Conservation (phyloP, 2,888 invertebrate species). For the Opisthograptis luteolata region DNA sequence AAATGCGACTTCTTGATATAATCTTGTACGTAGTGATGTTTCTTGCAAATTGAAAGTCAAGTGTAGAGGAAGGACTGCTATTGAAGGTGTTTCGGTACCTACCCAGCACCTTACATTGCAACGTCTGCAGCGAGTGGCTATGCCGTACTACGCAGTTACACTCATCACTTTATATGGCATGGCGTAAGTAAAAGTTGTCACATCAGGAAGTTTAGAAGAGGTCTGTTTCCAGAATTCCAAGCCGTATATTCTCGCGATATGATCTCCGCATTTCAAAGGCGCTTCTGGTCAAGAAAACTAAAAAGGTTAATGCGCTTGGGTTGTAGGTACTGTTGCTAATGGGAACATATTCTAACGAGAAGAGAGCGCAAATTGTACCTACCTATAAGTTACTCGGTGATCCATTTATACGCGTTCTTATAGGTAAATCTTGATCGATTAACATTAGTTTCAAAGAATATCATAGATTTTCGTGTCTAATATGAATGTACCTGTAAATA, state of each 20-base stretch:
- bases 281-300: not conserved
- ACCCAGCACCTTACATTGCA: not conserved
- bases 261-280: constrained; percentile 17
- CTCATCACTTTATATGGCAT: not conserved
- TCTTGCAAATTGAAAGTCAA: not conserved
- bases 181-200: not conserved
- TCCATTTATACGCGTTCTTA: no score
- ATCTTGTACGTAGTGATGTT: no score
- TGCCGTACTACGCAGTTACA: no score
- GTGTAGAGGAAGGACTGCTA: no score
- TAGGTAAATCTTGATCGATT: no score
- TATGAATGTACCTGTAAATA: no score
- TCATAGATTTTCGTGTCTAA: no score
- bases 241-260: constrained; percentile 20
- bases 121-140: not conserved
- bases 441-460: no score
- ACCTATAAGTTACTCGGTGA: not conserved
- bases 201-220: constrained; percentile 14
- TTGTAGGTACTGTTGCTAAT: no score
- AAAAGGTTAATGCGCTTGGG: not conserved
- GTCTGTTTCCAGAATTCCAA: constrained; percentile 23
- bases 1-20: no score
- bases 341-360: no score
- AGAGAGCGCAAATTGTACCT: not conserved
- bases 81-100: not conserved